Evolutionary conservation across 2,113 vertebrate genomes (phyloP), one percentile per base, ranked within the genome.

Genomic region (Empidonax traillii): DNA sequence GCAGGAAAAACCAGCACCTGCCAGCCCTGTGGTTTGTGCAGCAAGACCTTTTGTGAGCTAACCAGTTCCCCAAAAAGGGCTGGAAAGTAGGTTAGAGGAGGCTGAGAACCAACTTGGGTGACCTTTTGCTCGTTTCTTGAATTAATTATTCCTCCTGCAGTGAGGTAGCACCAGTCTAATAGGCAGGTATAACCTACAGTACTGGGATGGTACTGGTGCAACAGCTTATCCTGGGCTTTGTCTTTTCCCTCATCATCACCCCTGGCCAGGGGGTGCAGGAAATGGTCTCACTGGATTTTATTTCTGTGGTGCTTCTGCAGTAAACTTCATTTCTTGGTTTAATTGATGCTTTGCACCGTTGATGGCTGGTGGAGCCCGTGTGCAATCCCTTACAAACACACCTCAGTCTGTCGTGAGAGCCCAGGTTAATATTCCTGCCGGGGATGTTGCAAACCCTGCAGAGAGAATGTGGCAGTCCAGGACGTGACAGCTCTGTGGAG

Each of bases 401-500:
- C 27, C 16, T 68, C 51, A 52, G 49, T 7, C 35, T 41, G 39
- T 20, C 16, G 0, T 10, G 76, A 77, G 21, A 46, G n/a, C 30
- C 37, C 4, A 0, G 25, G 47, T 33, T 41, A 1, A 1, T 12
- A 1, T 31, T 37, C 55, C 75, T 39, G 8, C 0, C 39, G 1
- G 46, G n/a, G 21, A 21, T 13, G 37, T 4, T 11, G 25, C 37
- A 49, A 68, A 43, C 11, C 65, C 76, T 62, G 43, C 47, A 33
- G 31, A 1, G 37, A 5, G 35, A 1, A 4, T 0, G 14, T 9
- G 62, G 1, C 12, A 11, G 0, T 8, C 33, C 23, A 0, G 47
- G 14, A 0, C 9, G 24, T 74, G 72, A 7, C 7, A 44, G 41
- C 33, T 39, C 66, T 39, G 65, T 6, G 86, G 69, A 33, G 47